These are phyloP conservation scores for Chesias legatella DNA, from an alignment of 2,888 invertebrate genomes.

Conservation along the genomic window DNA sequence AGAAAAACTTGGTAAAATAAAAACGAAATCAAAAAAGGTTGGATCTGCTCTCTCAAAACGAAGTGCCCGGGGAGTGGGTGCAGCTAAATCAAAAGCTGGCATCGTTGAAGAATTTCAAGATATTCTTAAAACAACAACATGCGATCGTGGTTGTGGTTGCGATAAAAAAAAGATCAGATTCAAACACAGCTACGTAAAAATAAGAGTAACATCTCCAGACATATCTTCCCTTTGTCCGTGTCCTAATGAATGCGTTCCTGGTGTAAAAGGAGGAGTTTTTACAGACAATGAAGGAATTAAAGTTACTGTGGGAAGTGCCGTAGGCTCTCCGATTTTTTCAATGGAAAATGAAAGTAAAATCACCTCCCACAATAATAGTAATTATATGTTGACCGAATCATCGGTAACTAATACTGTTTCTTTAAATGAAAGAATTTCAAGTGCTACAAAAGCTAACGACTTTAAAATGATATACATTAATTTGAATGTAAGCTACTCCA, in stretches of 20 bases:
- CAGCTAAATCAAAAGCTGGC: conserved; percentile 28
- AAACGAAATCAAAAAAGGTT: conserved; percentile 39
- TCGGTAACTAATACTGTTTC: conserved; percentile 1
- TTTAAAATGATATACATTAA: conserved; percentile 5
- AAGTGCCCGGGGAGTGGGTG: conserved; percentile 11
- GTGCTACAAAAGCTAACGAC: neutral
- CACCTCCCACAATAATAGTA: conserved; percentile 5
- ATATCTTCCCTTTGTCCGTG: conserved; percentile 56
- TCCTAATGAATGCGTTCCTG: conserved; percentile 55
- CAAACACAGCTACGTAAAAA: conserved; percentile 63
- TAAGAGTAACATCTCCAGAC: conserved; percentile 60
- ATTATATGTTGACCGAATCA: conserved; percentile 6
- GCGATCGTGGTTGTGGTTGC: conserved; percentile 59
- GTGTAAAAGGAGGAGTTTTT: conserved; percentile 51
- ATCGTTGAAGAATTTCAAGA: conserved; percentile 48
- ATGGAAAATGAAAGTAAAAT: conserved; percentile 16
- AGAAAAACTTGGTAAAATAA: conserved; percentile 39
- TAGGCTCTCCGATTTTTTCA: conserved; percentile 40
- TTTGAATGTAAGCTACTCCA: conserved; percentile 6
- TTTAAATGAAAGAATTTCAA: neutral
- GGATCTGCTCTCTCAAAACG: conserved; percentile 20
- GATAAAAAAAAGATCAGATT: conserved; percentile 63
- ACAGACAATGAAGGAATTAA: conserved; percentile 60
- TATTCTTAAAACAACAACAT: conserved; percentile 52
- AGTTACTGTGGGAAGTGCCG: conserved; percentile 55